Conservation (phyloP, 1,140 invertebrate species). For the Catajapyx aquilonaris region DNA sequence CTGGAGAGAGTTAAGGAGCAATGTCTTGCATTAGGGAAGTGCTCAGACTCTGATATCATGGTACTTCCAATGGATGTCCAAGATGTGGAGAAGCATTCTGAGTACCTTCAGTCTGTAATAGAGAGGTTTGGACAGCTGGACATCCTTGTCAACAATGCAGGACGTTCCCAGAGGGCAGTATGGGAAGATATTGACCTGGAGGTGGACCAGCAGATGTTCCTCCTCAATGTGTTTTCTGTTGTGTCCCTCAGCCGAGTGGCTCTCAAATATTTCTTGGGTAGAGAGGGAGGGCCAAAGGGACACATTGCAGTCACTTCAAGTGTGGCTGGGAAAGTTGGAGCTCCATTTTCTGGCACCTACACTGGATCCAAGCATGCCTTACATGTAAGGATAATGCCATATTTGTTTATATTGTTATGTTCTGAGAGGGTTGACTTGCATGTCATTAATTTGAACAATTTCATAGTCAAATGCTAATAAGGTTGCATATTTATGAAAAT, state of each 20-base stretch:
- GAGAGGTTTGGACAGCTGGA: slow-evolving; percentile 55
- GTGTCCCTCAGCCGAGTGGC: slow-evolving; percentile 45
- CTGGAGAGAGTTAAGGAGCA: slow-evolving; percentile 49
- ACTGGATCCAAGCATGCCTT: slow-evolving; percentile 60
- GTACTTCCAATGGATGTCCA: slow-evolving; percentile 47
- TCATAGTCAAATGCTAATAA: neutral
- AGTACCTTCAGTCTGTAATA: slow-evolving; percentile 37
- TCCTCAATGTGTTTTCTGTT: slow-evolving; percentile 58
- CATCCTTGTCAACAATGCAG: too few relatives aligned
- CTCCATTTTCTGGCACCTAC: slow-evolving; percentile 54
- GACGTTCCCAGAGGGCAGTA: slow-evolving; percentile 49
- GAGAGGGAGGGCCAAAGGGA: slow-evolving; percentile 31
- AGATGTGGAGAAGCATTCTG: slow-evolving; percentile 34
- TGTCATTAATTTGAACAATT: slow-evolving; percentile 1
- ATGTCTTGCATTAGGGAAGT: slow-evolving; percentile 41
- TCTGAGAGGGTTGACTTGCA: too few relatives aligned
- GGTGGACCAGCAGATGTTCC: slow-evolving; percentile 57
- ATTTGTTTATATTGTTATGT: neutral
- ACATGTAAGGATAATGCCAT: slow-evolving; percentile 35
- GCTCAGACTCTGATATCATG: slow-evolving; percentile 33
- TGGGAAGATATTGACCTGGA: slow-evolving; percentile 52
- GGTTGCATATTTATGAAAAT: too few relatives aligned
- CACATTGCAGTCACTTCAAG: slow-evolving; percentile 54
- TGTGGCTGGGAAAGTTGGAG: slow-evolving; percentile 40
- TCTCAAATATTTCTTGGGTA: slow-evolving; percentile 37